Percentiles rank a stretch among this genome's conserved stretches.
These are phyloP conservation scores for Caenorhabditis becei DNA, from an alignment of 2,888 invertebrate genomes.

Conservation along the genomic window DNA sequence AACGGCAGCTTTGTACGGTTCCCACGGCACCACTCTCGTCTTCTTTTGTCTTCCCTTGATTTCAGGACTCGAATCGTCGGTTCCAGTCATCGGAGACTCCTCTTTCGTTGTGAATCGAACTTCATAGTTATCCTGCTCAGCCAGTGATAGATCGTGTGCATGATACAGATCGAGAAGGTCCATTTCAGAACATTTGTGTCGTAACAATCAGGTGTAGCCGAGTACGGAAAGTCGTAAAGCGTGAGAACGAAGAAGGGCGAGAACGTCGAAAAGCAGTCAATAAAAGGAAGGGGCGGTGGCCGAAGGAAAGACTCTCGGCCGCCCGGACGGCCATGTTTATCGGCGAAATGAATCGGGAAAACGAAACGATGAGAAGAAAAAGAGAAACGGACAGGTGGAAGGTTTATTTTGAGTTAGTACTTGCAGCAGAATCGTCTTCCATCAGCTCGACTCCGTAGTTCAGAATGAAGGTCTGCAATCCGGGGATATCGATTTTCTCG, in stretches of 20 bases:
- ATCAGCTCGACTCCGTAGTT: constrained; percentile 36
- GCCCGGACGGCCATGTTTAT: constrained; percentile 19
- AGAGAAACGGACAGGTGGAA: constrained; percentile 9
- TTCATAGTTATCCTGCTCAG: constrained; percentile 30
- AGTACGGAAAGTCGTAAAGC: not conserved
- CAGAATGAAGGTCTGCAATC: constrained; percentile 36
- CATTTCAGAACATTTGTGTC: constrained; percentile 37
- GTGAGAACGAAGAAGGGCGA: constrained; percentile 14
- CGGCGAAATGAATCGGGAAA: constrained; percentile 5
- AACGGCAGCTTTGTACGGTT: constrained; percentile 73
- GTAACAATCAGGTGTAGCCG: not conserved
- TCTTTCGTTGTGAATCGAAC: constrained; percentile 20
- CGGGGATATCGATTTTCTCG: no score
- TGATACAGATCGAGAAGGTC: constrained; percentile 67
- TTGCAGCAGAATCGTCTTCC: constrained; percentile 32
- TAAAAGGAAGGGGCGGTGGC: constrained; percentile 47
- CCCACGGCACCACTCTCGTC: constrained; percentile 74
- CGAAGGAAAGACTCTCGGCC: constrained; percentile 16
- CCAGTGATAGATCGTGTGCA: constrained; percentile 65
- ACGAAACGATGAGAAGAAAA: not conserved
- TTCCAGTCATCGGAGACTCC: not conserved
- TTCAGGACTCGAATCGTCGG: constrained; percentile 29
- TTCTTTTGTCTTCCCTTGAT: constrained; percentile 54
- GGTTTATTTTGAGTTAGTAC: constrained; percentile 32
- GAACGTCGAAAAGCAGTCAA: constrained; percentile 23